These are phyloP conservation scores for Rhinogobius similis DNA, from an alignment of 2,113 vertebrate species.

Conservation along the genomic window DNA sequence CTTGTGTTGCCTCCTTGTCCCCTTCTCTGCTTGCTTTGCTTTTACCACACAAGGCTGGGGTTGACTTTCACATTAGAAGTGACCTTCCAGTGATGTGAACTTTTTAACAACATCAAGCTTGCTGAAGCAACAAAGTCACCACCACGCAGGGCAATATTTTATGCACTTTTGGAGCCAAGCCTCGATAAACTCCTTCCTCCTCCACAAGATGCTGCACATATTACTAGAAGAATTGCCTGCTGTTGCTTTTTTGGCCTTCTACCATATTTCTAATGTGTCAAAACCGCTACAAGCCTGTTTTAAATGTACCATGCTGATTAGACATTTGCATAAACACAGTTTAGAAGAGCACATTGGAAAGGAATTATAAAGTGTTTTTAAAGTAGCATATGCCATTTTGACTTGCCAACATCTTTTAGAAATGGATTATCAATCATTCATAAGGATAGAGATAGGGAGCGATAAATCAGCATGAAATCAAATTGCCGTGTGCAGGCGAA, in stretches of 20 bases:
- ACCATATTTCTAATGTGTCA: slow-evolving; percentile 8
- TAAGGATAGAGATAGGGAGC: slow-evolving; percentile 31
- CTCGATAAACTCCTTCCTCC: slow-evolving; percentile 25
- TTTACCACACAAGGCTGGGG: slow-evolving; percentile 30
- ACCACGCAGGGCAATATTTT: slow-evolving; percentile 42
- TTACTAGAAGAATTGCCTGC: slow-evolving; percentile 23
- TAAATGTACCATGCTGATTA: not conserved
- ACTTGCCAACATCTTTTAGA: slow-evolving; percentile 27
- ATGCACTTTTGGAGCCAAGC: slow-evolving; percentile 22
- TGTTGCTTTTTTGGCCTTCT: not conserved
- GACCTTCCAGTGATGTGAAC: slow-evolving; percentile 64
- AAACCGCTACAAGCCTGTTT: slow-evolving; percentile 9
- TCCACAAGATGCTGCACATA: slow-evolving; percentile 15
- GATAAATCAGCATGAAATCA: slow-evolving; percentile 40
- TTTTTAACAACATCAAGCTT: slow-evolving; percentile 62
- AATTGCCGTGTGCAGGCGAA: slow-evolving; percentile 22
- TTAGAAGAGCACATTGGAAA: slow-evolving; percentile 11
- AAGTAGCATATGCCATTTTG: slow-evolving; percentile 32
- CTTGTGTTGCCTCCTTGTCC: slow-evolving; percentile 33
- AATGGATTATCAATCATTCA: slow-evolving; percentile 37
- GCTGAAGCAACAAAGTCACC: slow-evolving; percentile 46
- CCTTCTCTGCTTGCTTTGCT: slow-evolving; percentile 19
- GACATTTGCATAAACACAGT: slow-evolving; percentile 20
- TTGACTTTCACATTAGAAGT: slow-evolving; percentile 55
- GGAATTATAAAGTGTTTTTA: slow-evolving; percentile 15